Evolutionary conservation across 2,888 invertebrate species (phyloP).

Genomic region (Megaustenia siamemsis): DNA sequence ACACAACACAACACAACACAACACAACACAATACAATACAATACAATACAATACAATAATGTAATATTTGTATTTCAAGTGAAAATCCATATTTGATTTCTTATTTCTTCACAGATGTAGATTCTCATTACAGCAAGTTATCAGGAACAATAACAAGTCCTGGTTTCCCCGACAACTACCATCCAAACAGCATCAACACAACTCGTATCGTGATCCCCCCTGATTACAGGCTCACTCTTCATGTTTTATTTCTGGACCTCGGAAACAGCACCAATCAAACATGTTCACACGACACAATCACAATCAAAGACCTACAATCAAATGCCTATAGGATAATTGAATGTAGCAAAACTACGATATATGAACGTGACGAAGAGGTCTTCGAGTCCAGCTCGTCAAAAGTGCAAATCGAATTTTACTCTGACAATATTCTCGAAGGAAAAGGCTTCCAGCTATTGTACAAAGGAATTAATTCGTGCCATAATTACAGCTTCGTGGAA

Average conservation of each 20-base stretch:
- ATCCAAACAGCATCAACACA: not conserved
- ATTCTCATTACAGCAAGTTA: not conserved
- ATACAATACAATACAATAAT: too few species aligned
- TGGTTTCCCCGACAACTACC: not conserved
- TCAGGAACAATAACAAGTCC: slow-evolving; percentile 23
- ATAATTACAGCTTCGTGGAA: slow-evolving; percentile 54
- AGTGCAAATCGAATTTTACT: slow-evolving; percentile 53
- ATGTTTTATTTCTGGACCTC: not conserved
- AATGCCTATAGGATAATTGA: not conserved
- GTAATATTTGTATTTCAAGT: too few species aligned
- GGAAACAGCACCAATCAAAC: not conserved
- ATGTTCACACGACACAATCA: not conserved
- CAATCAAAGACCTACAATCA: slow-evolving; percentile 22
- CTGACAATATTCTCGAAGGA: slow-evolving; percentile 51
- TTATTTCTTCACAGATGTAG: not conserved
- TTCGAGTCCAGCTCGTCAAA: slow-evolving; percentile 55
- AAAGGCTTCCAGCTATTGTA: slow-evolving; percentile 59
- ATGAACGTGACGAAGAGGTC: not conserved
- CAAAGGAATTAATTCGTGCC: slow-evolving; percentile 56
- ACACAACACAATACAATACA: too few species aligned
- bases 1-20: too few species aligned
- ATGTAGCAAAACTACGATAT: slow-evolving; percentile 23
- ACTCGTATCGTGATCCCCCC: not conserved
- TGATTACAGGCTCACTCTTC: not conserved
- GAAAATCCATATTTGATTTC: too few species aligned